Evolutionary conservation across 2,113 vertebrate genomes (phyloP).

Genomic region (human): DNA sequence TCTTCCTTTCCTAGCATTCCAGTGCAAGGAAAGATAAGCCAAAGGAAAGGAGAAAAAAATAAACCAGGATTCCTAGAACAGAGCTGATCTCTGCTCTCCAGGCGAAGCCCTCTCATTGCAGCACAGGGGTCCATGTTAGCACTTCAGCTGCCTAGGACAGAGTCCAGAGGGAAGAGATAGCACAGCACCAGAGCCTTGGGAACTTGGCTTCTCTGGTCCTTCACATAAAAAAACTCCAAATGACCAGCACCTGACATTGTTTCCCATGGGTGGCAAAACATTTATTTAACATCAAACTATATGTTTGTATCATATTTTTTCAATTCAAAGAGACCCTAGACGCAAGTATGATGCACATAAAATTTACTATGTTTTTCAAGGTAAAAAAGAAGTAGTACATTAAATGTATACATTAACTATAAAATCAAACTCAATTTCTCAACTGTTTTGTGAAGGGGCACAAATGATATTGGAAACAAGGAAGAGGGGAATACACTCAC

Average conservation of each 20-base stretch:
- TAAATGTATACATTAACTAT: background rate
- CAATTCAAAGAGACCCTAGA: background rate
- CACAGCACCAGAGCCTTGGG: background rate
- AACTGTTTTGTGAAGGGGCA: background rate
- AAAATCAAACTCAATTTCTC: background rate
- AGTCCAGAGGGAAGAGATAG: background rate
- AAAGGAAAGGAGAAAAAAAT: background rate
- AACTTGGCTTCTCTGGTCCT: background rate
- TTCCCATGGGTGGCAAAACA: background rate
- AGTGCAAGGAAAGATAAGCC: background rate
- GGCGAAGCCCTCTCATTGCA: background rate
- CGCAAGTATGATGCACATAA: background rate
- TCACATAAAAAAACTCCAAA: background rate
- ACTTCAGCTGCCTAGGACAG: accelerated
- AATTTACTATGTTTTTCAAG: background rate
- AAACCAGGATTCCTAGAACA: background rate
- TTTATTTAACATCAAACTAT: background rate
- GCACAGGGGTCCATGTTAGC: too few species aligned
- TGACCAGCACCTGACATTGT: background rate
- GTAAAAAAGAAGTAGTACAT: background rate
- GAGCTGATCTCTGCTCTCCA: background rate
- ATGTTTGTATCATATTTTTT: background rate
- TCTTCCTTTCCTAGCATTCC: background rate
- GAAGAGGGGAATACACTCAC: background rate
- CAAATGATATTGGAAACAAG: background rate